Percentiles rank a stretch among this genome's conserved stretches.
Evolutionary conservation across 2,888 invertebrate species (phyloP).

Genomic region (Brachycybe producta): DNA sequence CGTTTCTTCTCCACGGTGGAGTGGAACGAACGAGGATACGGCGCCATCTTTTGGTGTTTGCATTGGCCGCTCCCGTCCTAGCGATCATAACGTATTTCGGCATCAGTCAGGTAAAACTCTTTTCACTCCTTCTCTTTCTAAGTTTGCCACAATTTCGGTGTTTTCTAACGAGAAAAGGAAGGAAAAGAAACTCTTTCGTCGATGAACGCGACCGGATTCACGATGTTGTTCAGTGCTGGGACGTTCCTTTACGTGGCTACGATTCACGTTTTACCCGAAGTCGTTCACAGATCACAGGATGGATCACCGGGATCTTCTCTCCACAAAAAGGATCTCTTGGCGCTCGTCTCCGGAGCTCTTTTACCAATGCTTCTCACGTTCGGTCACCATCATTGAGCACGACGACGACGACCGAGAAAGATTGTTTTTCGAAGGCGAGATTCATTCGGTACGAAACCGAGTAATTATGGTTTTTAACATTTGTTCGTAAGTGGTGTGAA

Average conservation of each 20-base stretch:
- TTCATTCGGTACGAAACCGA: too few species aligned
- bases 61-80: constrained; percentile 76
- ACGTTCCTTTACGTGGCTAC: constrained; percentile 98
- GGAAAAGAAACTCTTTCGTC: constrained; percentile 79
- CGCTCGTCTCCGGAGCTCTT: constrained; percentile 73
- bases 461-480: too few species aligned
- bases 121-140: not conserved
- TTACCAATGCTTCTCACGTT: constrained; percentile 79
- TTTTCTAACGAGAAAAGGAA: constrained; percentile 42
- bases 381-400: constrained; percentile 74
- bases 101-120: constrained; percentile 51
- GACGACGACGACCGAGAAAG: not conserved
- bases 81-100: constrained; percentile 86
- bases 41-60: constrained; percentile 80
- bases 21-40: constrained; percentile 76
- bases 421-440: too few species aligned
- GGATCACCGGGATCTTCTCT: constrained; percentile 28
- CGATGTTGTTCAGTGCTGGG: constrained; percentile 97
- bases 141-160: not conserved
- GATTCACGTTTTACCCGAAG: constrained; percentile 92
- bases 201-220: constrained; percentile 86
- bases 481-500: too few species aligned
- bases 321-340: constrained; percentile 53
- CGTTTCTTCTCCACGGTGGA: constrained; percentile 91
- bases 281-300: constrained; percentile 36